Evolutionary conservation across 1,140 invertebrate species (phyloP), one percentile per base, ranked within the genome.

Genomic region (Babylonia areolata): DNA sequence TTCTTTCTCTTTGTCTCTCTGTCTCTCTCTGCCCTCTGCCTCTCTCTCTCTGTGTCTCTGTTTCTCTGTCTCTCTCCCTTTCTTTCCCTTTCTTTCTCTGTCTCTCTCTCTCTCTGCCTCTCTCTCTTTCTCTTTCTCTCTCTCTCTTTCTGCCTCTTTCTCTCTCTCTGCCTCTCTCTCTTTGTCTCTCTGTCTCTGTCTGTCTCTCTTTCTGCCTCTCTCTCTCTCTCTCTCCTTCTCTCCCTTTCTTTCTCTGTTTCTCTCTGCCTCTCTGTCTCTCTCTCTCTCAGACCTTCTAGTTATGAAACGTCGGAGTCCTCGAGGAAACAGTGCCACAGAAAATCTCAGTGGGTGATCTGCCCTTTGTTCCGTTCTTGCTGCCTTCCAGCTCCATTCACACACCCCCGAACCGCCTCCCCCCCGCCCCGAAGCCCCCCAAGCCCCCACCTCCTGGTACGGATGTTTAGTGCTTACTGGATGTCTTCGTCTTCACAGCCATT

Each of bases 61-160:
- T 35, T 31, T 73, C 33, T 73, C 33, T 73, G 12, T 73, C 33
- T 73, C n/a, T 73, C 71, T 35, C n/a, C 35, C n/a, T 42, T 40
- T 51, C 46, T 51, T 40, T 80, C 79, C 54, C 33, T 81, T n/a
- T 31, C 42, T 51, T 42, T 54, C 39, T 51, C 79, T 51, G 42
- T 51, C 42, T 54, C 79, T 81, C 79, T 54, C 46, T 54, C 79
- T 54, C 79, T 5, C 79, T 3, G n/a, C n/a, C 46, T 31, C 46
- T 42, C 79, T 81, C 79, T 73, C n/a, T 73, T 31, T 73, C 71
- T 73, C 71, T 73, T 31, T 73, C 71, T 35, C 71, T 73, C 71
- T 73, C 71, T 73, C 31, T 73, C 71, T 35, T 33, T 35, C 71
- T 35, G 31, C 35, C 71, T 73, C n/a, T 73, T 31, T 73, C 71